Conservation (phyloP, 2,888 invertebrate genomes). For the Dastarcus helophoroides region DNA sequence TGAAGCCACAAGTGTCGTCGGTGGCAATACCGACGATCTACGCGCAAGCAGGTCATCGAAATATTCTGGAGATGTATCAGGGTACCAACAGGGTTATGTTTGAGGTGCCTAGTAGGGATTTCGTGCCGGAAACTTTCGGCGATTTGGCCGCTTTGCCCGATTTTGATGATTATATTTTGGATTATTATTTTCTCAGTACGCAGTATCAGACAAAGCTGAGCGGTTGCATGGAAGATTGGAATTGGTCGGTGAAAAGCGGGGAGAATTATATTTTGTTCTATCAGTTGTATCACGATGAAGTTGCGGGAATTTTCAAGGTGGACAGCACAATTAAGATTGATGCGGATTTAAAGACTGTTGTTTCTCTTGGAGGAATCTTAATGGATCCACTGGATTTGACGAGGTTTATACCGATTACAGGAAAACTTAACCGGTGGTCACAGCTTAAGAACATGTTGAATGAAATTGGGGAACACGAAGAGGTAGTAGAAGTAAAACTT, state of each 20-base stretch:
- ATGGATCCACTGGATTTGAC: constrained; percentile 19
- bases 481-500: too few relatives aligned
- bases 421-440: constrained; percentile 13
- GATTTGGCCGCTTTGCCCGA: constrained; percentile 8
- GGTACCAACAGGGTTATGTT: constrained; percentile 9
- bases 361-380: constrained; percentile 13
- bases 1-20: not conserved
- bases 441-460: constrained; percentile 8
- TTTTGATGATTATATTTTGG: constrained; percentile 10
- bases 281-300: not conserved
- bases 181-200: constrained; percentile 5
- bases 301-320: constrained; percentile 6
- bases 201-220: constrained; percentile 5
- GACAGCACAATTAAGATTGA: constrained; percentile 13
- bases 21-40: constrained; percentile 5
- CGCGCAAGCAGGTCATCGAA: constrained; percentile 3
- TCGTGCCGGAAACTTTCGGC: constrained; percentile 10
- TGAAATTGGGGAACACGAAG: constrained; percentile 5
- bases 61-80: constrained; percentile 5
- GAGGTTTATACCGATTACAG: constrained; percentile 14
- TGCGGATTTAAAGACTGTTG: constrained; percentile 9
- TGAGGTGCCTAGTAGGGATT: constrained; percentile 5
- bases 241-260: constrained; percentile 3
- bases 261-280: constrained; percentile 5
- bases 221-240: not conserved